Percentiles rank a stretch among this genome's conserved stretches.
phyloP scores from a whole-genome alignment of 2,888 invertebrate species.

The Leptarthrus brevirostris region DNA sequence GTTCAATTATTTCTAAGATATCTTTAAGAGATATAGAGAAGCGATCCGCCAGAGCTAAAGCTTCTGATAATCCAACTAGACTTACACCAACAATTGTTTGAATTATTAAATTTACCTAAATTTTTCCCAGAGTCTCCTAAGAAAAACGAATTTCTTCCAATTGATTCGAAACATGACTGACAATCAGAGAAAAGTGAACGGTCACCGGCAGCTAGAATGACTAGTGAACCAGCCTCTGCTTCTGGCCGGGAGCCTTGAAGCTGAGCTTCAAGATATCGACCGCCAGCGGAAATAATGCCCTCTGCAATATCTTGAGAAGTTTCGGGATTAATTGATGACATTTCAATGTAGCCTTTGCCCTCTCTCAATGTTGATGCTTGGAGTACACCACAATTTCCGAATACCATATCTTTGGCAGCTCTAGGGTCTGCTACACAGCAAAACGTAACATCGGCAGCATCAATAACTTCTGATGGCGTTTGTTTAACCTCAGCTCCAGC shows the following conservation, averaged over 20 bases:
- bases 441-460: slow-evolving; percentile 92
- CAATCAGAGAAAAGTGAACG: slow-evolving; percentile 91
- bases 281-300: slow-evolving; percentile 88
- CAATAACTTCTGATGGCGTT: slow-evolving; percentile 93
- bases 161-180: slow-evolving; percentile 93
- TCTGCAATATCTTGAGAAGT: slow-evolving; percentile 93
- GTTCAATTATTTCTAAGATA: slow-evolving; percentile 86
- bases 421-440: slow-evolving; percentile 94
- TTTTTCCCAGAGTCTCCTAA: no score
- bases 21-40: slow-evolving; percentile 90
- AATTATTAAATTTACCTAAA: slow-evolving; percentile 94
- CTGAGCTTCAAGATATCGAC: slow-evolving; percentile 92
- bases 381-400: slow-evolving; percentile 94
- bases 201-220: slow-evolving; percentile 93
- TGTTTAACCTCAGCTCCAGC: slow-evolving; percentile 87
- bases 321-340: slow-evolving; percentile 95
- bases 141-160: slow-evolving; percentile 93
- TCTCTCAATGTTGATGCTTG: slow-evolving; percentile 77
- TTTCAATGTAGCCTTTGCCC: slow-evolving; percentile 93
- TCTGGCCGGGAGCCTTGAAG: slow-evolving; percentile 92
- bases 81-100: slow-evolving; percentile 92
- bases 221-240: slow-evolving; percentile 89
- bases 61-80: slow-evolving; percentile 91
- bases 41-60: slow-evolving; percentile 92
- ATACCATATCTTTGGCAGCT: slow-evolving; percentile 95